Conservation (phyloP, 2,797 vertebrate genomes). For the Taenioides sp. region DNA sequence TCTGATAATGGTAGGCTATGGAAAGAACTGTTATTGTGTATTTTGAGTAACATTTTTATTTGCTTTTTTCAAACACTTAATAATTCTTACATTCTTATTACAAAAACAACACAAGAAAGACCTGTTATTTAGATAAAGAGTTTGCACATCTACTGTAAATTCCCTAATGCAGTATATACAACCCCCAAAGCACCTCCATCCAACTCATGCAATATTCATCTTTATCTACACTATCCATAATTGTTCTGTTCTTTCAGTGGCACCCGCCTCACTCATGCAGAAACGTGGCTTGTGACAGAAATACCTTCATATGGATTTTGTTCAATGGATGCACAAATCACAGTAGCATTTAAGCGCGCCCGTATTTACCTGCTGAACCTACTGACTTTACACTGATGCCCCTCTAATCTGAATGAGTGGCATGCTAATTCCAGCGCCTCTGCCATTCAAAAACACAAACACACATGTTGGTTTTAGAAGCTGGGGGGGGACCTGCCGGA, state of each 20-base stretch:
- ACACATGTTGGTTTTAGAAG: slow-evolving; percentile 84
- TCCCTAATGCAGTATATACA: not conserved
- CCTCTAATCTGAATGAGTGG: slow-evolving; percentile 82
- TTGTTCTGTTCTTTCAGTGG: slow-evolving; percentile 20
- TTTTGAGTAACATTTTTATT: not conserved
- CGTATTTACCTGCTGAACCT: slow-evolving; percentile 82
- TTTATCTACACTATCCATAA: slow-evolving; percentile 17
- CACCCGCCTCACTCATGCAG: slow-evolving; percentile 17
- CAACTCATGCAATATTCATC: slow-evolving; percentile 3
- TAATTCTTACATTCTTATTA: not conserved
- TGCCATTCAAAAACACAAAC: slow-evolving; percentile 88
- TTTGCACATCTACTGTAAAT: not conserved
- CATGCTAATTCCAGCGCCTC: slow-evolving; percentile 83
- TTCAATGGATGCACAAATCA: slow-evolving; percentile 56
- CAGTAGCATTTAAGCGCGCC: slow-evolving; percentile 73
- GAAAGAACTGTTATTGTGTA: too few species aligned
- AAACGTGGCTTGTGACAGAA: slow-evolving; percentile 32
- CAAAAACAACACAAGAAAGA: not conserved
- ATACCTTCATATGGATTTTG: slow-evolving; percentile 39
- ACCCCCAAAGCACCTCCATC: not conserved
- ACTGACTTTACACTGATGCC: slow-evolving; percentile 82
- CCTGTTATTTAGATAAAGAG: not conserved
- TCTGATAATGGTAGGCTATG: too few species aligned
- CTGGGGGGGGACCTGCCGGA: slow-evolving; percentile 75
- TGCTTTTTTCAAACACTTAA: not conserved